Base-by-base conservation (phyloP, 1,140 invertebrate genomes). In the Bombus superbus region DNA sequence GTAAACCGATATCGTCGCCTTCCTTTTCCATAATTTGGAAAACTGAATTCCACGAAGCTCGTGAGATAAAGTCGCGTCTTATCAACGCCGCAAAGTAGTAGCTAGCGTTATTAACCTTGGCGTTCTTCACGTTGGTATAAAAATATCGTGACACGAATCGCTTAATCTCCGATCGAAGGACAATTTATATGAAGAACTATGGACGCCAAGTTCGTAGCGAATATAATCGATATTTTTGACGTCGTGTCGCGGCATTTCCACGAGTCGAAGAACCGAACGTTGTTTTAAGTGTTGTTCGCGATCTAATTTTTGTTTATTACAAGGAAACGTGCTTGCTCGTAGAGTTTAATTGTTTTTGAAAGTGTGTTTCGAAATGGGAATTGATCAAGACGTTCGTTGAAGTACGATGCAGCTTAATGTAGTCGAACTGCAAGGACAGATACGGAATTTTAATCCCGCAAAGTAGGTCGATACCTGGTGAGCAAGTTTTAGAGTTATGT, bases 381-480 rank as follows among this genome's bases (percentile, higher is more conserved):
- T 44, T 18, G 40, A n/a, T 3, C 13, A 35, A 53, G 44, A 75
- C 73, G 32, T 22, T 53, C 2, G n/a, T 13, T 18, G 44, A 2
- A 35, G 35, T 22, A 32, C 22, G n/a, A 53, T 25, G 72, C 44
- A 13, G 18, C 32, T 75, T 75, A 44, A 75, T n/a, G 44, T 1
- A 53, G 32, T 53, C 73, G 25, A 22, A 75, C 22, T 42, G 22
- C 35, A 44, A 44, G 5, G 42, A 18, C 18, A 35, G 18, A 35
- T 9, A 1, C 22, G 18, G 73, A 75, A 75, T 75, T 35, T 75
- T 75, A 75, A 75, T 75, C 10, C 32, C 0, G 64, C 15, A 44
- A 75, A 75, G 42, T 75, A 53, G 73, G 73, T 75, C 73, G 73
- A 75, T 75, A 75, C 22, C 22, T n/a, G 44, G 42, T 35, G 44